Evolutionary conservation across 2,113 vertebrate species (phyloP), one percentile per base, ranked within the genome.

Genomic region (Platysteira castanea): DNA sequence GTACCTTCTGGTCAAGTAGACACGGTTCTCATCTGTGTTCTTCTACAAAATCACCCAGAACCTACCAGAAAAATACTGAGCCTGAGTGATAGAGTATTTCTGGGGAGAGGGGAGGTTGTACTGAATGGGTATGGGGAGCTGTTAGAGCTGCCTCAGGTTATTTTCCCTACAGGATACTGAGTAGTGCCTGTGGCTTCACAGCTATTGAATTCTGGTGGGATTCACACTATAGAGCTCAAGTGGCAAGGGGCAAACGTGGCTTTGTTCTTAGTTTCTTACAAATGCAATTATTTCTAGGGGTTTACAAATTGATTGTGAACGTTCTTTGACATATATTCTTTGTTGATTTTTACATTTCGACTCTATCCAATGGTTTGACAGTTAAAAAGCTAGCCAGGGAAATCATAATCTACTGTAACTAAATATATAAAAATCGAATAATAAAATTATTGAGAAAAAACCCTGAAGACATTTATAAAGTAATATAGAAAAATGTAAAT

Each of bases 361-460:
- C 79, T 74, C 35, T 65, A 20, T 88, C 90, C 78, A 83, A 74
- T 53, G 15, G 27, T 59, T 94, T 83, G 71, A 74, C 39, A 88
- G 54, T 61, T 82, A 39, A 79, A 82, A 96, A 83, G 9, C 77
- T 73, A 85, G 46, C 37, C n/a, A 59, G 65, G 27, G 63, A 94
- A 93, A 91, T 90, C 5, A 41, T 74, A 54, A 75, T 81, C 50
- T 93, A 49, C 56, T 95, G 87, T 81, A 91, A 94, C 81, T 39
- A 89, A 95, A 91, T 87, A 70, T 9, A 31, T 83, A 67, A 74
- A 53, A 87, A 80, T 80, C 35, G 35, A 77, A 65, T 94, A 93
- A 87, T 87, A 75, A 84, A 96, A 80, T 85, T 77, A 59, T 13
- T 24, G 39, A 35, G 68, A 44, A 68, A 57, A 67, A 77, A 21